A percentile compares a stretch with the other conserved stretches of the same genome.
These are phyloP conservation scores for Naja naja DNA, from an alignment of 2,113 vertebrate species.

Conservation along the genomic window DNA sequence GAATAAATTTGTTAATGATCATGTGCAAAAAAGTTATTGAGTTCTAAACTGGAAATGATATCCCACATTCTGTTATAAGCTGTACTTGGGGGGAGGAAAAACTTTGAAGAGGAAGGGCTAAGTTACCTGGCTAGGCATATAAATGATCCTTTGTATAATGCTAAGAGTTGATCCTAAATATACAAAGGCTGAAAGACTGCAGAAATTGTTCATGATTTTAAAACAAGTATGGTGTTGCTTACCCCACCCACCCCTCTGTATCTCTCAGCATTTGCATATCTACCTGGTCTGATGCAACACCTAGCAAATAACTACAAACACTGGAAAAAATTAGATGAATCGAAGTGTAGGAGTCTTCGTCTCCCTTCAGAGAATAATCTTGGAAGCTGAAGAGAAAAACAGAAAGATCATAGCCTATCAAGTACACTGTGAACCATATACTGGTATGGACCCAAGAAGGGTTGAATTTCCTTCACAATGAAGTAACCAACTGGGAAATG, in stretches of 20 bases:
- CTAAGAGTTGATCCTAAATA: background rate
- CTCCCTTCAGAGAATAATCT: slow-evolving; percentile 77
- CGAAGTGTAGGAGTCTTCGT: slow-evolving; percentile 88
- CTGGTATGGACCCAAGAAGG: slow-evolving; percentile 36
- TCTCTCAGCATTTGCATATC: slow-evolving; percentile 86
- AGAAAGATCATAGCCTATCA: slow-evolving; percentile 52
- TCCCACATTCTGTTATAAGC: background rate
- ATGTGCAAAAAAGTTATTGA: background rate
- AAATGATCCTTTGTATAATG: background rate
- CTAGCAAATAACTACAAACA: slow-evolving; percentile 93
- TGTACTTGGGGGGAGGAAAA: background rate
- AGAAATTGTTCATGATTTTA: background rate
- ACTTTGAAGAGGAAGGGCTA: background rate
- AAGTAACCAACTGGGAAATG: slow-evolving; percentile 40
- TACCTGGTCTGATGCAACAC: slow-evolving; percentile 91
- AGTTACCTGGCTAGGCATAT: background rate
- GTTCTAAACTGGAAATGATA: background rate
- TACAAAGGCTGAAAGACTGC: background rate
- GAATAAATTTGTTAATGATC: background rate
- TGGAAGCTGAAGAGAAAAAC: slow-evolving; percentile 52
- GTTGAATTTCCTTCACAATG: slow-evolving; percentile 47
- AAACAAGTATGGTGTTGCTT: background rate
- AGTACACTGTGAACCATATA: slow-evolving; percentile 69
- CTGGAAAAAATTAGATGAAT: slow-evolving; percentile 93
- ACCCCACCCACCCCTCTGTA: slow-evolving; percentile 18